phyloP scores from a whole-genome alignment of 2,113 vertebrate species.

The Sinocyclocheilus rhinocerous region DNA sequence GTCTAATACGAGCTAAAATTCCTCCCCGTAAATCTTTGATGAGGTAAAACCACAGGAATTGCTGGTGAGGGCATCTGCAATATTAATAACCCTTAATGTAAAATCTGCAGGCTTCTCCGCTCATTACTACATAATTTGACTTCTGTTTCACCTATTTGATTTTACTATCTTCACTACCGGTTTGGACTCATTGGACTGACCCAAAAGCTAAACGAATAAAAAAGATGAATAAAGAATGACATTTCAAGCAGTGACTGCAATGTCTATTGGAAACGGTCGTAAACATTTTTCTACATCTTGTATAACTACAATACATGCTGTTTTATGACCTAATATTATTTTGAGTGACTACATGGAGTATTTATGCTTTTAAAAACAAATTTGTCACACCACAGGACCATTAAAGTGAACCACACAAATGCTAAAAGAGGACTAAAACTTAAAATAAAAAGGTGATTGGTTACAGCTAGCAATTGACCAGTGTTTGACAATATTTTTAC shows the following conservation, averaged over 20 bases:
- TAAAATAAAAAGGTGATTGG: background rate
- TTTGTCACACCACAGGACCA: conserved; percentile 3
- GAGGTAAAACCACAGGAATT: conserved; percentile 19
- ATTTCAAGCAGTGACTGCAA: background rate
- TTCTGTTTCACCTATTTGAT: conserved; percentile 2
- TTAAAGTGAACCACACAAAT: background rate
- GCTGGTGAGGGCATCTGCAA: conserved; percentile 25
- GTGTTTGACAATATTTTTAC: background rate
- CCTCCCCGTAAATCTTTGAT: conserved; percentile 24
- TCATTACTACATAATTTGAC: conserved; percentile 20
- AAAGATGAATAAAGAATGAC: background rate
- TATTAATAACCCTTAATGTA: conserved; percentile 35
- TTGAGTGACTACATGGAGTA: background rate
- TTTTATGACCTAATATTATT: background rate
- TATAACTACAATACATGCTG: background rate
- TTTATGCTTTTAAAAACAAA: background rate
- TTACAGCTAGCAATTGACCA: background rate
- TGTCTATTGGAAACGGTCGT: background rate
- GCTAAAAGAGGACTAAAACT: background rate
- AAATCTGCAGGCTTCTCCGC: background rate
- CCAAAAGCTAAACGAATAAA: background rate
- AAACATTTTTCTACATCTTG: background rate
- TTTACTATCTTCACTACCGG: conserved; percentile 1
- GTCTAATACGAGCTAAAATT: conserved; percentile 20
- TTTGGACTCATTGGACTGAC: background rate